Base-by-base conservation (phyloP, 2,113 vertebrate species). In the Helogale parvula region DNA sequence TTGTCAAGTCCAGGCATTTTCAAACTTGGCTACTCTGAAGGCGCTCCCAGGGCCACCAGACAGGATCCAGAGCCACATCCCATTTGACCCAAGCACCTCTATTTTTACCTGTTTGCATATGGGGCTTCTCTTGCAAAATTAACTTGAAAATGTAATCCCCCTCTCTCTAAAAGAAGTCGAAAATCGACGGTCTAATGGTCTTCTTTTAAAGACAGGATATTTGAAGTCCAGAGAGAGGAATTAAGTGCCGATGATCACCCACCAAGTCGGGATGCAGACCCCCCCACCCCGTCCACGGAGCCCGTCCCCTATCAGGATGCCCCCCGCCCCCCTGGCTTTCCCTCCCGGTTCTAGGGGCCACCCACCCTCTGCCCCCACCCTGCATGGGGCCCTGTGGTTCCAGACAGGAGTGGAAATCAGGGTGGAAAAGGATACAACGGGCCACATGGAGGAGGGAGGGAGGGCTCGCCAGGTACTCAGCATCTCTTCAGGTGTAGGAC, bases 51-150 rank as follows among this genome's bases (percentile, higher is more conserved):
- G 19, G 5, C 23, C 68, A 5, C 27, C 52, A 25, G 29, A 19
- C 47, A 63, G 38, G 7, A 3, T 4, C 33, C 3, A n/a, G 14
- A 47, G 5, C 14, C 2, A 0, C 0, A 0, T 11, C 23, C 35
- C 25, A 0, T 52, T 16, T 4, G 3, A 15, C 52, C n/a, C 23
- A 13, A 41, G 7, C 25, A 16, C 16, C 31, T 87, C 63, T 23
- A 8, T 23, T 35, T 89, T 72, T 68, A 68, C 35, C 60, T 27
- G 5, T 35, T 71, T n/a, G 4, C 52, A 25, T 15, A 29, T 3
- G 33, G 7, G 13, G 16, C 21, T 96, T 94, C 35, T 38, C 31
- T 95, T 93, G 77, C 71, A 66, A 81, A 93, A 7, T 76, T 76
- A 54, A 66, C 17, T 69, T 50, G 23, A 50, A 80, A 81, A 90